A percentile compares a stretch with the other conserved stretches of the same genome.
Conservation (phyloP, 2,888 invertebrate genomes). For the Tetrapedia diversipes region DNA sequence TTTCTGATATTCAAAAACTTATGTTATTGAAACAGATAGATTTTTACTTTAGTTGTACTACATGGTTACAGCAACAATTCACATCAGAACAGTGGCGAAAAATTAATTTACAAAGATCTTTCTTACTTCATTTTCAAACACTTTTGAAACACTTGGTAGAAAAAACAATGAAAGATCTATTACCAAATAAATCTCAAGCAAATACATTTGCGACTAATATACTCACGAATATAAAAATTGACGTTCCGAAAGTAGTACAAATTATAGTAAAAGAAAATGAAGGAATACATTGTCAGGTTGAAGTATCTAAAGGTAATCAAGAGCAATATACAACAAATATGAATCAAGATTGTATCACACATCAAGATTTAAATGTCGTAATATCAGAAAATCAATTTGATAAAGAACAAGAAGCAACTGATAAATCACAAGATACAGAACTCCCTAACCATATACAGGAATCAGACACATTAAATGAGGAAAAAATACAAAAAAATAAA, state of each 20-base stretch:
- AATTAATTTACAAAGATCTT: conserved; percentile 15
- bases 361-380: background rate
- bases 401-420: background rate
- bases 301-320: background rate
- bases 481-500: background rate
- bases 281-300: background rate
- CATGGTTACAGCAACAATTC: conserved; percentile 23
- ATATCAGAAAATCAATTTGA: conserved; percentile 2
- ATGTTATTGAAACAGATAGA: conserved; percentile 24
- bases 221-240: background rate
- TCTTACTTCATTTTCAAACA: conserved; percentile 34
- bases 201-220: background rate
- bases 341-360: background rate
- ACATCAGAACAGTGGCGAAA: conserved; percentile 7
- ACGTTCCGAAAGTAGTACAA: conserved; percentile 3
- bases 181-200: background rate
- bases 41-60: conserved; percentile 28
- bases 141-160: conserved; percentile 24
- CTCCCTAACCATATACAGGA: background rate
- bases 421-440: background rate
- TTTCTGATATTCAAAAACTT: conserved; percentile 40
- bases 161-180: conserved; percentile 1
- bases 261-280: conserved; percentile 11
- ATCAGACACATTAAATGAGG: background rate
- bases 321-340: background rate